Evolutionary conservation across 2,888 invertebrate species (phyloP), one percentile per base, ranked within the genome.

Genomic region (Melanophora roralis): DNA sequence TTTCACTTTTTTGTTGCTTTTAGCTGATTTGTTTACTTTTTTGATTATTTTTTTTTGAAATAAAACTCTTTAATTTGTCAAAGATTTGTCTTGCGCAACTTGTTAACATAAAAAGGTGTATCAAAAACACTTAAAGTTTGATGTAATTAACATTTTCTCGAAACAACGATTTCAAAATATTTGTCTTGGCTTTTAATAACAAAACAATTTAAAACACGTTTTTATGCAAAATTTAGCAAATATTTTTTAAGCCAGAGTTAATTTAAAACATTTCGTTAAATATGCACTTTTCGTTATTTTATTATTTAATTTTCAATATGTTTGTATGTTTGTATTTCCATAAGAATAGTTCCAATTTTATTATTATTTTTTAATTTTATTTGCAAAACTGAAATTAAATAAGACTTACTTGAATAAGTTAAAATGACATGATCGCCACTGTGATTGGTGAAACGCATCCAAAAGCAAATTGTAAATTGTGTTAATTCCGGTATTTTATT

Each of bases 401-500:
- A 19, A 16, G 0, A 91, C 92, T 93, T 88, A 96, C 96, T 93
- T 85, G 95, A 92, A 88, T 96, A 96, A 14, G 96, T 95, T 86
- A 96, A 94, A 67, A 96, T 88, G 0, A 95, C 95, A 90, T 96
- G 96, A 86, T 96, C 95, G 76, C 93, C 94, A 23, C 93, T 93
- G 86, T 96, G 96, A 86, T 96, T 96, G 84, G 93, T 93, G 86
- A 95, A 96, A 85, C 95, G 95, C 84, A 92, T 93, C 96, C 96
- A 96, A 90, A 93, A 92, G 87, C 96, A 96, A 9, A 96, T 91
- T 0, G 96, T 96, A 87, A 96, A 96, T 88, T 96, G 96, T 84
- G 95, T 95, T 83, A 96, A 86, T 85, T 95, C 94, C 0, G 95
- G 95, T 38, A 96, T 85, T 32, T 92, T 90, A 40, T 92, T 92